Percentiles rank a stretch among this genome's conserved stretches.
Conservation (phyloP, 1,140 invertebrate genomes). For the Dufourea novaeangliae region DNA sequence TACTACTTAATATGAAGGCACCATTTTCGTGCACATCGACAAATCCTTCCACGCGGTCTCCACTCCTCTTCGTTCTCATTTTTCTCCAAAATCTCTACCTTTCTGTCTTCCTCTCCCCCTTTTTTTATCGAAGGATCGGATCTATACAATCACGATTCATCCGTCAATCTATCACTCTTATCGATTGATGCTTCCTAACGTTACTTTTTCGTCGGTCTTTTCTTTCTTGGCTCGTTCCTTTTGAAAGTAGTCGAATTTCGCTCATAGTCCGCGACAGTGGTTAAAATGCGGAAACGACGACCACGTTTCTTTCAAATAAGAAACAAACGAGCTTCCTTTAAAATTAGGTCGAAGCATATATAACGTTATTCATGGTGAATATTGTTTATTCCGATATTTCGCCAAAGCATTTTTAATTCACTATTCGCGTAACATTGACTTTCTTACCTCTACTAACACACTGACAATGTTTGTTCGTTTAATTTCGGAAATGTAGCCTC, state of each 20-base stretch:
- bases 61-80: slow-evolving; percentile 15
- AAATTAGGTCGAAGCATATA: no score
- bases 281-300: background rate
- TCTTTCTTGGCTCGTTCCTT: slow-evolving; percentile 1
- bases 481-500: no score
- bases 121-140: slow-evolving; percentile 18
- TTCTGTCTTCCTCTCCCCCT: background rate
- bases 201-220: background rate
- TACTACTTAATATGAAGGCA: no score
- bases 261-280: background rate
- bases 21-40: slow-evolving; percentile 1
- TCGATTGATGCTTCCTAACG: slow-evolving; percentile 15
- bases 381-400: no score
- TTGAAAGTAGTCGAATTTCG: background rate
- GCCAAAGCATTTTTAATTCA: no score
- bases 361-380: no score
- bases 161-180: slow-evolving; percentile 43
- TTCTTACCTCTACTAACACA: no score
- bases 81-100: slow-evolving; percentile 9
- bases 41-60: slow-evolving; percentile 19
- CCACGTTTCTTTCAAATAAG: background rate
- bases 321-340: background rate
- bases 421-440: no score
- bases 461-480: no score
- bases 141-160: slow-evolving; percentile 43